Conservation (phyloP, 1,140 invertebrate species). For the Cataglyphis hispanica region DNA sequence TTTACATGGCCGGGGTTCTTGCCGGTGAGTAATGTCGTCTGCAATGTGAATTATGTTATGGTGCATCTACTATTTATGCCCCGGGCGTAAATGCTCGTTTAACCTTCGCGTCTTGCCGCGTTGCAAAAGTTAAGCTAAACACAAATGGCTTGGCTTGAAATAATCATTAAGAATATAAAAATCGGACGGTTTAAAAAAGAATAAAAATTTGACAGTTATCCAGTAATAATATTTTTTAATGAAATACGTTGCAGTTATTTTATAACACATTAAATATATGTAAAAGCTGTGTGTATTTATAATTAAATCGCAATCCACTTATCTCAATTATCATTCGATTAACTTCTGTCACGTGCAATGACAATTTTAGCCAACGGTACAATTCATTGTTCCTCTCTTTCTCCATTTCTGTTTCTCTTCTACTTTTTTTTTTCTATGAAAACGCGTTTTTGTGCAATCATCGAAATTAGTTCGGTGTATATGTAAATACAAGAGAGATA, state of each 20-base stretch:
- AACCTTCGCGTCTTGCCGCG: constrained; percentile 28
- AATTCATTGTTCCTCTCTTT: constrained; percentile 13
- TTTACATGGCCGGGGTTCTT: constrained; percentile 97
- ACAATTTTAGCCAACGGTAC: neutral
- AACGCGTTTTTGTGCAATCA: constrained; percentile 32
- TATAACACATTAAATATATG: neutral
- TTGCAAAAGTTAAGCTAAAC: neutral
- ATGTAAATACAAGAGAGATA: neutral
- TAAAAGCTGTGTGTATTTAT: neutral
- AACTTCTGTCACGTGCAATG: neutral
- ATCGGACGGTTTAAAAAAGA: neutral
- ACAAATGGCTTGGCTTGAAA: neutral
- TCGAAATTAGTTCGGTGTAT: constrained; percentile 2
- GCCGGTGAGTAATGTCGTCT: constrained; percentile 88
- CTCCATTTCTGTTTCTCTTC: constrained; percentile 2
- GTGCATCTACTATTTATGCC: constrained; percentile 51
- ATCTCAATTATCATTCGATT: neutral
- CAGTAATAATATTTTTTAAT: neutral
- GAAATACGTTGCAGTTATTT: neutral
- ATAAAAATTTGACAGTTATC: neutral
- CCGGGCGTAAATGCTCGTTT: constrained; percentile 50
- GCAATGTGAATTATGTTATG: constrained; percentile 53
- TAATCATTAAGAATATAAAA: neutral
- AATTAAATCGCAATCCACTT: neutral
- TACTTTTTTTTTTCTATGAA: constrained; percentile 57